Conservation (phyloP, 2,113 vertebrate genomes). For the Pachypanchax playfairii region DNA sequence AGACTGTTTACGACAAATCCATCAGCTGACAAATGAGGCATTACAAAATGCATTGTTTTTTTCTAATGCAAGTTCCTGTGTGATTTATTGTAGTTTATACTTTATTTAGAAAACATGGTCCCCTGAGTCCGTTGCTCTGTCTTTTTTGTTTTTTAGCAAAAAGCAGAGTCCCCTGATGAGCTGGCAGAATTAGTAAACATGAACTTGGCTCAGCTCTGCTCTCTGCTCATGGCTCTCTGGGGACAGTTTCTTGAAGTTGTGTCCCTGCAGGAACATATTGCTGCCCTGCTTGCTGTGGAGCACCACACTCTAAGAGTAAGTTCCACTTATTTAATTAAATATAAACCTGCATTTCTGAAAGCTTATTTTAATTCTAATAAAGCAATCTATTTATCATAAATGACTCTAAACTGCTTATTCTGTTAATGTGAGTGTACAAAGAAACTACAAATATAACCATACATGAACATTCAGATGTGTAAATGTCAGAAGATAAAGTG, state of each 20-base stretch:
- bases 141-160: slow-evolving; percentile 73
- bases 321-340: neutral
- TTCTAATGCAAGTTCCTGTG: too few relatives aligned
- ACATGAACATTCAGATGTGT: too few relatives aligned
- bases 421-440: too few relatives aligned
- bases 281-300: slow-evolving; percentile 87
- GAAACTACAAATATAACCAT: too few relatives aligned
- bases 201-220: slow-evolving; percentile 98
- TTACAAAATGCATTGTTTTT: neutral
- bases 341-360: neutral
- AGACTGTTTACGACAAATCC: neutral
- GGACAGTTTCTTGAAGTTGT: slow-evolving; percentile 95
- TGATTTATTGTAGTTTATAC: neutral
- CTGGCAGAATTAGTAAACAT: slow-evolving; percentile 98
- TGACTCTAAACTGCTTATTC: neutral
- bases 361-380: neutral
- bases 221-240: slow-evolving; percentile 98
- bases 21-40: neutral
- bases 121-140: slow-evolving; percentile 38
- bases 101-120: neutral
- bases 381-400: neutral
- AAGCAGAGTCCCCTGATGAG: slow-evolving; percentile 94
- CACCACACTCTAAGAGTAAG: slow-evolving; percentile 94
- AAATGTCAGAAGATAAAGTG: too few relatives aligned
- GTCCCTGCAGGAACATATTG: slow-evolving; percentile 90